Conservation (phyloP, 1,140 invertebrate species). For the Drosophila equinoxialis region DNA sequence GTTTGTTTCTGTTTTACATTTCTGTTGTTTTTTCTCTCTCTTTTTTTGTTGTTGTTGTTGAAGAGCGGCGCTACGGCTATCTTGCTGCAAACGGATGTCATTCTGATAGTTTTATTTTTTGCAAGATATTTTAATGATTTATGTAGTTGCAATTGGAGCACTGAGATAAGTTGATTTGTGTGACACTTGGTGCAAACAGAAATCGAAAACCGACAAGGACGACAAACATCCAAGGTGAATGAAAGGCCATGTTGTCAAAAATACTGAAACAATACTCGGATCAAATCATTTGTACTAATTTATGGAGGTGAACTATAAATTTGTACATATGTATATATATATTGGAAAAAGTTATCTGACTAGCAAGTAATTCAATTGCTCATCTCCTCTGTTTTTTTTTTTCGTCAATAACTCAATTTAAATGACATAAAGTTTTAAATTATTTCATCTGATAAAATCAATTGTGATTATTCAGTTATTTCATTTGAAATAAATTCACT, state of each 20-base stretch:
- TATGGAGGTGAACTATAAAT: too few relatives aligned
- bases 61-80: not conserved
- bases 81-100: conserved; percentile 7
- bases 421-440: too few relatives aligned
- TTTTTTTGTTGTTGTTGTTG: not conserved
- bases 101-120: conserved; percentile 21
- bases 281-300: not conserved
- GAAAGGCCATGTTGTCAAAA: not conserved
- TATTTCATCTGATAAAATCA: too few relatives aligned
- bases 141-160: conserved; percentile 13
- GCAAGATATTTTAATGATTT: conserved; percentile 12
- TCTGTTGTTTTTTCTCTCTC: not conserved
- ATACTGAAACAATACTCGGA: not conserved
- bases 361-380: too few relatives aligned
- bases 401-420: too few relatives aligned
- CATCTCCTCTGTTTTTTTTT: too few relatives aligned
- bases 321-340: too few relatives aligned
- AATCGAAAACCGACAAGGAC: not conserved
- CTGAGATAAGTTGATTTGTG: conserved; percentile 14
- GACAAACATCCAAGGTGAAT: not conserved
- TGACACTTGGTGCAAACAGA: conserved; percentile 5
- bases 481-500: not conserved
- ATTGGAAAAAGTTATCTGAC: too few relatives aligned
- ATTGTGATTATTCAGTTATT: not conserved
- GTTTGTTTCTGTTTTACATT: conserved; percentile 12